Evolutionary conservation across 2,797 vertebrate genomes (phyloP).

Genomic region (Falco berigora): DNA sequence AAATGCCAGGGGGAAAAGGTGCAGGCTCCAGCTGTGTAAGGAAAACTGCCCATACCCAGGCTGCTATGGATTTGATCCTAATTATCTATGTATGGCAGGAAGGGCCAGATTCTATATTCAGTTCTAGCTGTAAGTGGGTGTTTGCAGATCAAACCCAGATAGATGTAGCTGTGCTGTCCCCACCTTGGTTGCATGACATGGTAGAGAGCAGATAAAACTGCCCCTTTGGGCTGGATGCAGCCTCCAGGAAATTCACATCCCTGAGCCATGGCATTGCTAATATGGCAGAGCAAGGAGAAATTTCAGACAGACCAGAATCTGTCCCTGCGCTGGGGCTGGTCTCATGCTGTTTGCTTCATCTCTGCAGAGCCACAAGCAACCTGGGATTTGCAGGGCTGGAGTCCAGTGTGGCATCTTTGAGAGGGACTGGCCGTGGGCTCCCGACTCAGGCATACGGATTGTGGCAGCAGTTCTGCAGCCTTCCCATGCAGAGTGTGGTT

Average conservation of each 20-base stretch:
- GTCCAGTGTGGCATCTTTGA: fast-evolving
- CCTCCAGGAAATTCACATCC: neutral
- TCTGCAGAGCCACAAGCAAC: neutral
- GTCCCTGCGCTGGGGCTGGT: neutral
- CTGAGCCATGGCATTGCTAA: neutral
- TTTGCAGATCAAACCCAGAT: neutral
- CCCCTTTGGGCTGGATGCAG: neutral
- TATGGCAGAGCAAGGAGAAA: neutral
- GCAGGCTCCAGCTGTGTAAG: neutral
- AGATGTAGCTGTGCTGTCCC: neutral
- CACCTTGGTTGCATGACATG: neutral
- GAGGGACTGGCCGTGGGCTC: neutral
- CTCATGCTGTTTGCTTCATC: neutral
- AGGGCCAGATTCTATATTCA: neutral
- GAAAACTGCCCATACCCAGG: neutral
- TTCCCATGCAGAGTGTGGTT: neutral
- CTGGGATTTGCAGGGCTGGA: neutral
- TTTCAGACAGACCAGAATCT: neutral
- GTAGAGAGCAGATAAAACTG: neutral
- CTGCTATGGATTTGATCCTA: neutral
- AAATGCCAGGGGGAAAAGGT: neutral
- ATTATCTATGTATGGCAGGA: neutral
- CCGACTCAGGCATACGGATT: fast-evolving
- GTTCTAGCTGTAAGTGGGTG: neutral
- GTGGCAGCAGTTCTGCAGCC: neutral